Percentiles rank a stretch among this genome's conserved stretches.
phyloP scores from a whole-genome alignment of 2,888 invertebrate genomes.

The Drosophila melanocephala region DNA sequence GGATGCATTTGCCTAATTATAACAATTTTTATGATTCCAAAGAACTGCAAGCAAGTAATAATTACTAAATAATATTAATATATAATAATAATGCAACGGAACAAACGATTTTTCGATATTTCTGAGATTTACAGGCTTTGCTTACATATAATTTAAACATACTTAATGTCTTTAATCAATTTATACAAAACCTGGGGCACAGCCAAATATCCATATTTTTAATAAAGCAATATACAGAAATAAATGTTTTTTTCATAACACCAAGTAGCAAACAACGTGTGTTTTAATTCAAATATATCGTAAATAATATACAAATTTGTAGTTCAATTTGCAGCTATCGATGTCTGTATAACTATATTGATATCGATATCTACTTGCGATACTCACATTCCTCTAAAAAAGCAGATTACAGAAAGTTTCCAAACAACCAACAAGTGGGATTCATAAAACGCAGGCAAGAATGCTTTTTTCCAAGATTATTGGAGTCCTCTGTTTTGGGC shows the following conservation, averaged over 20 bases:
- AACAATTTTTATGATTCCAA: background rate
- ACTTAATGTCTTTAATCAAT: background rate
- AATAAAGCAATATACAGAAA: background rate
- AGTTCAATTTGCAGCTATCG: background rate
- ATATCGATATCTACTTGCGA: slow-evolving; percentile 14
- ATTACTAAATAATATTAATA: too few relatives aligned
- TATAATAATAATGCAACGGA: background rate
- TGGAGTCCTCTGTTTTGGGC: slow-evolving; percentile 17
- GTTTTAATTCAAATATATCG: background rate
- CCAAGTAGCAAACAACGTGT: background rate
- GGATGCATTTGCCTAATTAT: background rate
- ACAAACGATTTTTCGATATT: background rate
- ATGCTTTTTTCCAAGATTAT: slow-evolving; percentile 30
- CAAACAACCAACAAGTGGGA: slow-evolving; percentile 29
- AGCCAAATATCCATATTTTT: background rate
- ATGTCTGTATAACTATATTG: background rate
- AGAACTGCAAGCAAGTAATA: background rate
- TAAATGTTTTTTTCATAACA: background rate
- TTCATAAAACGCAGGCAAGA: background rate
- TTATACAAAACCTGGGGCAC: background rate
- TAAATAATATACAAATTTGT: background rate
- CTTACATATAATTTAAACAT: background rate
- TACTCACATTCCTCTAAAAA: slow-evolving; percentile 3
- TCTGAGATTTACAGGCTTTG: background rate
- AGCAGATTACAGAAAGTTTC: slow-evolving; percentile 7